A percentile compares a stretch with the other conserved stretches of the same genome.
Evolutionary conservation across 2,797 vertebrate species (phyloP).

Genomic region (Clarias pachynema): DNA sequence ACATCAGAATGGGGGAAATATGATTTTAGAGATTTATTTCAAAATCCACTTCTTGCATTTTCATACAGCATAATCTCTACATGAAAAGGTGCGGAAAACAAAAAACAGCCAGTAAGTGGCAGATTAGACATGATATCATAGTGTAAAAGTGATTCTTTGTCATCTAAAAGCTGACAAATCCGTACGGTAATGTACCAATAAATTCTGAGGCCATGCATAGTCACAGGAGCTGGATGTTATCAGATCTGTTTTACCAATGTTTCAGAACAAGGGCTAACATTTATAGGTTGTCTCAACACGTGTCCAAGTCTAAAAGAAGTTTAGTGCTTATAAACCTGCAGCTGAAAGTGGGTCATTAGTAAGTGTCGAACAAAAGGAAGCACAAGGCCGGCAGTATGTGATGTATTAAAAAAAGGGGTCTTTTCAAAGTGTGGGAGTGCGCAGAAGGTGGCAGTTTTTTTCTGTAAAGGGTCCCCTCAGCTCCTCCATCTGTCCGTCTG

Average conservation of each 20-base stretch:
- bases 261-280: not conserved
- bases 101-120: not conserved
- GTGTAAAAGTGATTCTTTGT: not conserved
- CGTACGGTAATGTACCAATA: too few relatives aligned
- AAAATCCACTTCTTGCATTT: not conserved
- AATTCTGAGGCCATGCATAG: not conserved
- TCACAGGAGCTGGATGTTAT: not conserved
- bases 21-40: not conserved
- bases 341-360: slow-evolving; percentile 55
- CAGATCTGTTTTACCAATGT: not conserved
- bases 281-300: not conserved
- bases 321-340: slow-evolving; percentile 11
- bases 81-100: not conserved
- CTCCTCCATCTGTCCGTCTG: slow-evolving; percentile 67
- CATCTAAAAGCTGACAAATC: not conserved
- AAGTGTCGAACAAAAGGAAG: slow-evolving; percentile 37
- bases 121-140: not conserved
- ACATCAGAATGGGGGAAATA: not conserved
- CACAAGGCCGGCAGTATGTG: slow-evolving; percentile 23
- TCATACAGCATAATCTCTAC: not conserved
- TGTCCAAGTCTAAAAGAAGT: not conserved
- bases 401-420: slow-evolving; percentile 47
- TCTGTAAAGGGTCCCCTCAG: slow-evolving; percentile 49
- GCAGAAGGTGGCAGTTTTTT: slow-evolving; percentile 52
- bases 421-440: slow-evolving; percentile 47